Base-by-base conservation (phyloP, 1,140 invertebrate species). In the Stratiolaelaps scimitus region DNA sequence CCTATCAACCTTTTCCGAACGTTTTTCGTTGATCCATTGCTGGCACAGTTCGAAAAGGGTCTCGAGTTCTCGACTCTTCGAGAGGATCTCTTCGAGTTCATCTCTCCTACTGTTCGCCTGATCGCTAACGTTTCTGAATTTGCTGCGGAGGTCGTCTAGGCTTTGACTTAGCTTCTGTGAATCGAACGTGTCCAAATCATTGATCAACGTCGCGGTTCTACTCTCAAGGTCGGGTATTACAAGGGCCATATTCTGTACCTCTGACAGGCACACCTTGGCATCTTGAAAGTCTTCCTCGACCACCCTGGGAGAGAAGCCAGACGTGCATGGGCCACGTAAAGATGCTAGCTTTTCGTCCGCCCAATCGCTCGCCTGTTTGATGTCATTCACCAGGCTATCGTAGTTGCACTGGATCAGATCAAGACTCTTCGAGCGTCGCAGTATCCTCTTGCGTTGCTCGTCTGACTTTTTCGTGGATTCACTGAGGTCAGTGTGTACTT, bases 391-490 rank as follows among this genome's bases (percentile, higher is more conserved):
- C 1, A 86, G 85, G 69, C 83, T 84, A 70, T 89, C 85, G 43
- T 89, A 73, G 64, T 89, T 82, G 64, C 74, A 69, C 75, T 89
- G 85, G 1, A 83, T 76, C 74, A 75, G 69, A 64, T 76, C 73
- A 56, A 75, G 68, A 23, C 75, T 70, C 56, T 76, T 72, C 64
- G 72, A 71, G 68, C 90, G 91, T 45, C 89, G 80, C 71, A 87
- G 83, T 28, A 91, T 81, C 65, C 89, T 82, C 71, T 91, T 92
- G 29, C 81, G 80, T 0, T 90, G 82, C 73, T 92, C 89, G 64
- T 83, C 84, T 69, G 88, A 85, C 67, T 86, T 80, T 69, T 88
- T 80, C 4, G 46, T 53, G 5, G 30, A 20, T 66, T 66, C 45
- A 40, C 46, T 48, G 20, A 66, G n/a, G 26, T 48, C 19, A 13